Evolutionary conservation across 1,140 invertebrate genomes (phyloP).

Genomic region (Sminthurides bifidus): DNA sequence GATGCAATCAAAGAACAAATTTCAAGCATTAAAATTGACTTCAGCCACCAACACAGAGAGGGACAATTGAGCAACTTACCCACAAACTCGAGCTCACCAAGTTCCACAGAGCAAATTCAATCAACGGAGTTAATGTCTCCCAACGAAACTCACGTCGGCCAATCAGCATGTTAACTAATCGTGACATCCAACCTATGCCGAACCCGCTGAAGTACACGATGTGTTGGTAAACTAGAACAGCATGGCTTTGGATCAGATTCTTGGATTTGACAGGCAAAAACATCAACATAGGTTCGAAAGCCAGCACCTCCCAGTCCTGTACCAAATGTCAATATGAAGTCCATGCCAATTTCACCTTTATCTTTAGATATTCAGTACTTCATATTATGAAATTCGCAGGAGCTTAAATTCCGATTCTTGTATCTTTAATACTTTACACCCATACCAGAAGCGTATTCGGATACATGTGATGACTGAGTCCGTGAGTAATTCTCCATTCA

Average conservation of each 20-base stretch:
- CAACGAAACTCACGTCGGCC: not conserved
- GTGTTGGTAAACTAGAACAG: not conserved
- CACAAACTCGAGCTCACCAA: too few species aligned
- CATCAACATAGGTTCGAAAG: not conserved
- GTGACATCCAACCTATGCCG: not conserved
- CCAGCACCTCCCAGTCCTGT: not conserved
- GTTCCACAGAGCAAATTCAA: too few species aligned
- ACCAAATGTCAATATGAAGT: not conserved
- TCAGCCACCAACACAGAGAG: too few species aligned
- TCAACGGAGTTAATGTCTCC: not conserved
- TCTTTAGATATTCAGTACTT: not conserved
- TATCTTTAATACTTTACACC: not conserved
- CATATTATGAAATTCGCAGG: not conserved
- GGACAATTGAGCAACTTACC: too few species aligned
- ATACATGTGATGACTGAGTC: constrained; percentile 34
- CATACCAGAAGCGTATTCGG: constrained; percentile 33
- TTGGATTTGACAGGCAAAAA: not conserved
- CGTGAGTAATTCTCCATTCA: constrained; percentile 35
- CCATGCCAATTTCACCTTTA: too few species aligned
- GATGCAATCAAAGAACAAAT: too few species aligned
- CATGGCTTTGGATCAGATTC: not conserved
- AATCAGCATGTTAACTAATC: not conserved
- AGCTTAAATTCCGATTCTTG: not conserved
- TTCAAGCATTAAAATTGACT: too few species aligned
- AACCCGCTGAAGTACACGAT: not conserved